Evolutionary conservation across 1,140 invertebrate genomes (phyloP), one percentile per base, ranked within the genome.

Genomic region (Hyphantria cunea): DNA sequence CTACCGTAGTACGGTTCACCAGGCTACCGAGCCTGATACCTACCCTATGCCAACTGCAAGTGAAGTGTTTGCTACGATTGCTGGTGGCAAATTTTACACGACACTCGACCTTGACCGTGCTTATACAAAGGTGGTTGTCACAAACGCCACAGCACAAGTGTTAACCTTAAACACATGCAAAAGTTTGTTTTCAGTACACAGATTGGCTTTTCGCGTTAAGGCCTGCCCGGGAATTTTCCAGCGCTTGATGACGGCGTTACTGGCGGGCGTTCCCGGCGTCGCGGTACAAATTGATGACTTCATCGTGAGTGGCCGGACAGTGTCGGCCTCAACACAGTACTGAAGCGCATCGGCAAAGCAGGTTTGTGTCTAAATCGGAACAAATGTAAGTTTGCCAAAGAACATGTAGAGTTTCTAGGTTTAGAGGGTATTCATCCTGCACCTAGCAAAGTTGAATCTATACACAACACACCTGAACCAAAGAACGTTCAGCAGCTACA

Each of bases 41-140:
- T 84, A 88, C 73, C 91, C 92, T 6, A 68, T 93, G 34, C 92
- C 92, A 0, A 75, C 74, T 13, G 88, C 92, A 6, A 87, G 87
- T 55, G 81, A 91, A 44, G 56, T 72, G 3, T 72, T 76, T 49
- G 66, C 71, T 11, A 62, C 49, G n/a, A 59, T 84, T 45, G 60
- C 66, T 12, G 84, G 74, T 7, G 82, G 75, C 33, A 54, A 52
- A 52, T 53, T 63, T 32, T 86, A 78, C 62, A 66, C 74, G 8
- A 76, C 76, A 15, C 31, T 84, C 12, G 80, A 86, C 61, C 48
- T 82, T 15, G 56, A 78, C 0, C 39, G 78, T 39, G 84, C 78
- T 2, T 54, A 72, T 39, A 74, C 72, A 44, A 84, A 87, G 59
- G 64, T 89, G n/a, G 32, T 41, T 0, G 77, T 88, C 0, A 67